phyloP scores from a whole-genome alignment of 2,113 vertebrate genomes.

The Murina feae region DNA sequence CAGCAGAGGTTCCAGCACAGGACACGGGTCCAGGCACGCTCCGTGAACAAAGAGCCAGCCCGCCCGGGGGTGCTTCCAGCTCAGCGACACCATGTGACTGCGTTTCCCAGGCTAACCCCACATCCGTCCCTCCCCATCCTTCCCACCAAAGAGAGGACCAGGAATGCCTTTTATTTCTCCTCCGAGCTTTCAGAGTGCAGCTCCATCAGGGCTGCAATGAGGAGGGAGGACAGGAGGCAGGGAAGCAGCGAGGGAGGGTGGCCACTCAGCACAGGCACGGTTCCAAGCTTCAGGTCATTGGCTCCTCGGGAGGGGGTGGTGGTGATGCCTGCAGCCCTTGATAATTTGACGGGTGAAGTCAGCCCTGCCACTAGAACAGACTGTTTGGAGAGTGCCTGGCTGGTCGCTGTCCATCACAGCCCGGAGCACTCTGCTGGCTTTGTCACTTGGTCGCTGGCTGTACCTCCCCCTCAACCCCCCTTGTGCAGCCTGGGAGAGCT shows the following conservation, averaged over 20 bases:
- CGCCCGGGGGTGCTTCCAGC: fast-evolving
- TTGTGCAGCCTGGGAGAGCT: background rate
- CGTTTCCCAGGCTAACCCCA: background rate
- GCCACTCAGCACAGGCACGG: fast-evolving
- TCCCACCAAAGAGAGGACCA: background rate
- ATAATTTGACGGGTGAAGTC: fast-evolving
- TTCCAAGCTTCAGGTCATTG: background rate
- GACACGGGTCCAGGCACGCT: fast-evolving
- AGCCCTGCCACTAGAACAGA: fast-evolving
- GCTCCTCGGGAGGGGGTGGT: background rate
- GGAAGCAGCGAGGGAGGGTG: background rate
- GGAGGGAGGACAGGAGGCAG: background rate
- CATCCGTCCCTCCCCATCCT: background rate
- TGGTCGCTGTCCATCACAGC: fast-evolving
- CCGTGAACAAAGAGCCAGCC: fast-evolving
- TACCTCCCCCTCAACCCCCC: background rate
- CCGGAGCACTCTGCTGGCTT: fast-evolving
- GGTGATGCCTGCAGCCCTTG: fast-evolving
- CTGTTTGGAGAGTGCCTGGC: fast-evolving
- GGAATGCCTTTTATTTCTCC: background rate
- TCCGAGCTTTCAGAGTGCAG: fast-evolving
- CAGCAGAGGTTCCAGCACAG: fast-evolving
- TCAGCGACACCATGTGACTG: background rate
- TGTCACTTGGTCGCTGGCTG: background rate
- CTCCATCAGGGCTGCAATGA: background rate